Conservation (phyloP, 2,113 vertebrate genomes). For the Chloebia gouldiae region DNA sequence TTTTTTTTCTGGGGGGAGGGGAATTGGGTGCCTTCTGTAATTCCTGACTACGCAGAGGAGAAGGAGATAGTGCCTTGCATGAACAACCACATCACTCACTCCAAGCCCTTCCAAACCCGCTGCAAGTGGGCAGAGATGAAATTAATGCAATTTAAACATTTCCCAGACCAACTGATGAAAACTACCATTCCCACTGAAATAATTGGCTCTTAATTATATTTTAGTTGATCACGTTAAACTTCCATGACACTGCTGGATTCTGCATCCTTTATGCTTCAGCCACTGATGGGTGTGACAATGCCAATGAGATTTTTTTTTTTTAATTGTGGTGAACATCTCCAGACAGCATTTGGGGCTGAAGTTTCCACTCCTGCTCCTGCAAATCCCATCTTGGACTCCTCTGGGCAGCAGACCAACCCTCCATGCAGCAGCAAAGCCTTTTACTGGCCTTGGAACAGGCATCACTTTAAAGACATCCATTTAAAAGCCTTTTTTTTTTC, state of each 20-base stretch:
- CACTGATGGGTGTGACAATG: fast-evolving
- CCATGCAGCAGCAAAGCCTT: background rate
- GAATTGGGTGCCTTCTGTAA: background rate
- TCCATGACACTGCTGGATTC: background rate
- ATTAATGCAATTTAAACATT: background rate
- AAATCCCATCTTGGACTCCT: background rate
- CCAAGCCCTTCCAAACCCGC: background rate
- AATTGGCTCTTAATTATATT: conserved; percentile 30
- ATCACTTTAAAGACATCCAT: background rate
- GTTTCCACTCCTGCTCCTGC: background rate
- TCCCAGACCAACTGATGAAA: background rate
- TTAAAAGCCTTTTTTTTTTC: background rate
- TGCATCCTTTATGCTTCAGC: background rate
- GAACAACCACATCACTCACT: background rate
- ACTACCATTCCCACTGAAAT: background rate
- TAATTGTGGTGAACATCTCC: background rate
- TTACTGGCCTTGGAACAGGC: background rate
- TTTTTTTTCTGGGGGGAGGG: fast-evolving
- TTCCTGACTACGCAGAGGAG: background rate
- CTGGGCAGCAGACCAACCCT: background rate
- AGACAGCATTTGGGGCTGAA: background rate
- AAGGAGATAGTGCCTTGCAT: fast-evolving
- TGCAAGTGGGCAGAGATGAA: background rate
- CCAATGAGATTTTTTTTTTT: background rate
- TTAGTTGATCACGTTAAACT: background rate